These are phyloP conservation scores for Nudaria mundana DNA, from an alignment of 2,888 invertebrate genomes.

Conservation along the genomic window DNA sequence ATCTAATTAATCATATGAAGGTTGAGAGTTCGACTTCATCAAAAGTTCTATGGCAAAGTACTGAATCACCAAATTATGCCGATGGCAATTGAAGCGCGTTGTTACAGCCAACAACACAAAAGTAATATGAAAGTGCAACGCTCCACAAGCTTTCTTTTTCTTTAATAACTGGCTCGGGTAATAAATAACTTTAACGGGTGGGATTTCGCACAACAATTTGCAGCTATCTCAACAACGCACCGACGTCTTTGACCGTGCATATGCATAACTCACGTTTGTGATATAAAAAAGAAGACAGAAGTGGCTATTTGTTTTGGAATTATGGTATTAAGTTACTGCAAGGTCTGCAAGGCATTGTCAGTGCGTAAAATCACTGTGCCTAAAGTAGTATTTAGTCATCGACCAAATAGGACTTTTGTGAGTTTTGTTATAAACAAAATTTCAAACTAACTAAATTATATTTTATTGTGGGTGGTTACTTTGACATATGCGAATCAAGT, in stretches of 20 bases:
- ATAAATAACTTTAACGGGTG: conserved; percentile 35
- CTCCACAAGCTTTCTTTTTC: conserved; percentile 25
- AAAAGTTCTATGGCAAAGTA: conserved; percentile 42
- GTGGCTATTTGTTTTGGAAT: conserved; percentile 73
- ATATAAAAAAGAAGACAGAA: conserved; percentile 62
- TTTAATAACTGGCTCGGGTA: conserved; percentile 42
- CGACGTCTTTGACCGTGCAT: conserved; percentile 39
- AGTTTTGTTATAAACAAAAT: no score
- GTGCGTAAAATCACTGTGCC: no score
- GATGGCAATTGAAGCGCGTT: conserved; percentile 47
- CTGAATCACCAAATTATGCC: conserved; percentile 55
- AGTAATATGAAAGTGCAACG: conserved; percentile 44
- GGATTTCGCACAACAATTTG: conserved; percentile 30
- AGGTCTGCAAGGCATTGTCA: conserved; percentile 32
- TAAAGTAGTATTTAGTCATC: no score
- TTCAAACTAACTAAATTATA: no score
- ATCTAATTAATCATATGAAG: no score
- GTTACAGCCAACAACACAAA: no score
- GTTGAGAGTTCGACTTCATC: no score
- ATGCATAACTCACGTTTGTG: conserved; percentile 61
- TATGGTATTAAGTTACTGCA: conserved; percentile 63
- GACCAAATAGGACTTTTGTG: no score
- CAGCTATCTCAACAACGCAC: conserved; percentile 50
- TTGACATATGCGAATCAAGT: no score
- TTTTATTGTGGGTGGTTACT: no score